These are phyloP conservation scores for Eulithis testata DNA, from an alignment of 2,888 invertebrate genomes.

Conservation along the genomic window DNA sequence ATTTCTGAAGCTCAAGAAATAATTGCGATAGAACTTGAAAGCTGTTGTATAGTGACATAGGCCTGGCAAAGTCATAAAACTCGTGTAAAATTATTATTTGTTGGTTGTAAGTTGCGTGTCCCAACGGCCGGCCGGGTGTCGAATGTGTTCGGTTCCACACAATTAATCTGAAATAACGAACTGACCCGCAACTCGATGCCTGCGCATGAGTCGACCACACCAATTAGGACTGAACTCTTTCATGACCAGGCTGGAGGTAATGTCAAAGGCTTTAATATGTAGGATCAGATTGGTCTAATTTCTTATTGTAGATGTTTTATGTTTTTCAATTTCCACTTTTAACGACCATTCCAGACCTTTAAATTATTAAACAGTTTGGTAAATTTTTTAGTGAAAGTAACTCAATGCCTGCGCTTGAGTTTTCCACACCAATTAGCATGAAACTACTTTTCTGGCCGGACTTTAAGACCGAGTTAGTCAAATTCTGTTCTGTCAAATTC, in stretches of 20 bases:
- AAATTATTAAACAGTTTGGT: too few species aligned
- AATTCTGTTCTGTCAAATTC: too few species aligned
- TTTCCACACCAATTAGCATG: constrained; percentile 71
- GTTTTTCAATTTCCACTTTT: too few species aligned
- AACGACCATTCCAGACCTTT: too few species aligned
- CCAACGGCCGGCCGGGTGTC: constrained; percentile 63
- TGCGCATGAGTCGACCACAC: constrained; percentile 65
- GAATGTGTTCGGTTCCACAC: constrained; percentile 78
- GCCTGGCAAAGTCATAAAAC: constrained; percentile 35
- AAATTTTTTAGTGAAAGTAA: constrained; percentile 46
- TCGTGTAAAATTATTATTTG: constrained; percentile 41
- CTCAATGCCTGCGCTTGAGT: constrained; percentile 70
- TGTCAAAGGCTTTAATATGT: background rate
- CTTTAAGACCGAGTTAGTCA: too few species aligned
- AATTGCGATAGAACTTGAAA: constrained; percentile 16
- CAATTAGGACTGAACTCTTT: constrained; percentile 70
- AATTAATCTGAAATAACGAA: constrained; percentile 81
- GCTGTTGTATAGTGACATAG: constrained; percentile 21
- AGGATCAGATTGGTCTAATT: too few species aligned
- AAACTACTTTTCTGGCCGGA: constrained; percentile 49
- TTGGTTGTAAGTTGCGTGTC: constrained; percentile 56
- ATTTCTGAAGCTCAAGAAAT: background rate
- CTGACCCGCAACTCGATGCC: constrained; percentile 74
- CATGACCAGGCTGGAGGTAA: constrained; percentile 17
- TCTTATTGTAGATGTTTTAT: too few species aligned